Base-by-base conservation (phyloP, 2,797 vertebrate species). In the Mionectes olivaceus region DNA sequence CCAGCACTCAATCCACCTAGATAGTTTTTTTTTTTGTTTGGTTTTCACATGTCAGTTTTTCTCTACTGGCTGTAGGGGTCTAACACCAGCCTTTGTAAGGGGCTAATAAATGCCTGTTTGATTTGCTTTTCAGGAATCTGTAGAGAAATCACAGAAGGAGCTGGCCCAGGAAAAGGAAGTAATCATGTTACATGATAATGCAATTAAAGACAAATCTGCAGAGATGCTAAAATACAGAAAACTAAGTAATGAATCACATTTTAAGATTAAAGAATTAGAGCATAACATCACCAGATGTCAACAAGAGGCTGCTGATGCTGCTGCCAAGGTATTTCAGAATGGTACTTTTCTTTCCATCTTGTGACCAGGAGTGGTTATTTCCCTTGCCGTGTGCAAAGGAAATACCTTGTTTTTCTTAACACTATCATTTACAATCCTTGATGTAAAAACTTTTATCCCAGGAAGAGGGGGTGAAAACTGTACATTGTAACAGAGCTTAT, bases 191-290 rank as follows among this genome's bases (percentile, higher is more conserved):
- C 98, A 99, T 53, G 98, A 99, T 93, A 98, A 98, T 76, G 98
- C 98, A 53, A 98, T 99, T 95, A 98, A 98, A 98, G 97, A 68
- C 16, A 99, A 99, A 94, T 98, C 74, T 41, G 90, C 95, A 24
- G 99, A 99, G 95, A 97, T 97, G 9, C 97, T 93, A 75, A 98
- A 98, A 67, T 97, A 98, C 37, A 97, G 97, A 73, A 98, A 99
- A 87, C 97, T 98, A 94, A 99, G 97, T 92, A 99, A 99, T 49
- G 98, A 99, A 35, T 97, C 98, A 19, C 99, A 99, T 83, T 98
- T 99, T 81, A 99, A 99, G 97, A 96, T 99, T 94, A 99, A 99
- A 96, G 98, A 98, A 85, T 94, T 99, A 60, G 99, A 99, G 17
- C 98, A 99, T 94, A 98, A 98, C 83, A 99, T 99, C 60, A 98